Percentiles rank a stretch among this genome's conserved stretches.
Conservation (phyloP, 2,113 vertebrate genomes). For the Callocephalon fimbriatum region DNA sequence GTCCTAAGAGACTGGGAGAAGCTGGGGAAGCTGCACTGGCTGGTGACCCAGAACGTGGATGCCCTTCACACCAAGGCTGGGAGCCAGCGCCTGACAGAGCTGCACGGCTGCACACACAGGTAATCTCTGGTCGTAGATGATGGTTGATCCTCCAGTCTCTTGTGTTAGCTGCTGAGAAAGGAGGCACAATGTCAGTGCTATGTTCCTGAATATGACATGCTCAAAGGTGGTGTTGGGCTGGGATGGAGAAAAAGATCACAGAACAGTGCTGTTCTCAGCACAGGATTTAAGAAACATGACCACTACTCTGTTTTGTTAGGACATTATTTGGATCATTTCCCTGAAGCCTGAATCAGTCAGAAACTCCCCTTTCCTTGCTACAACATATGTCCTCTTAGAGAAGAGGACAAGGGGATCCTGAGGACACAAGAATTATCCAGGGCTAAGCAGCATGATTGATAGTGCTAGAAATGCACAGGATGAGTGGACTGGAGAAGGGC, state of each 20-base stretch:
- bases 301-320: background rate
- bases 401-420: background rate
- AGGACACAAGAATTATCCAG: background rate
- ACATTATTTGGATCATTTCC: background rate
- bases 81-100: constrained; percentile 86
- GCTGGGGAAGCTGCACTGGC: constrained; percentile 88
- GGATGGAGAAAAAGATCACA: background rate
- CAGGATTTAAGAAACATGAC: background rate
- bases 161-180: background rate
- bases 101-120: constrained; percentile 94
- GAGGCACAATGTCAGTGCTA: background rate
- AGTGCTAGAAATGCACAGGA: background rate
- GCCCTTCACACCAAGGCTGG: constrained; percentile 92
- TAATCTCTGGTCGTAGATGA: background rate
- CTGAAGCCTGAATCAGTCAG: background rate
- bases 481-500: background rate
- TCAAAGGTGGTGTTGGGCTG: background rate
- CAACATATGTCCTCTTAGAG: background rate
- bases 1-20: constrained; percentile 86
- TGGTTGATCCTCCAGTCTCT: rapidly evolving
- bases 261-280: background rate
- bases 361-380: background rate
- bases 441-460: background rate
- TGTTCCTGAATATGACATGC: background rate
- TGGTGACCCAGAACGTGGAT: constrained; percentile 97